Evolutionary conservation across 2,888 invertebrate genomes (phyloP), one percentile per base, ranked within the genome.

Genomic region (Caenorhabditis sp.): DNA sequence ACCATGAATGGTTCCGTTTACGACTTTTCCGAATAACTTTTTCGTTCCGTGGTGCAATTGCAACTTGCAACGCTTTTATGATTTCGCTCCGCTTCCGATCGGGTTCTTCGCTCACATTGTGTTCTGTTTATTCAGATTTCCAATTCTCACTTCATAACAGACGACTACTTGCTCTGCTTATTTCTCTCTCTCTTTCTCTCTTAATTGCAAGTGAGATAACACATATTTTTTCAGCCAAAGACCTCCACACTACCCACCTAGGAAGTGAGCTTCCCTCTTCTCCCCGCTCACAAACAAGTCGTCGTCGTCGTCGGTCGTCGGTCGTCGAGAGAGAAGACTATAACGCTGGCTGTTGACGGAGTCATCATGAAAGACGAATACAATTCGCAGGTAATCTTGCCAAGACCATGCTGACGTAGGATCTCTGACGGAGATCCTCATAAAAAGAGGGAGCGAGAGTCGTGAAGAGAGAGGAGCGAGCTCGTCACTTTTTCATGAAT

Each of bases 311-410:
- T 50, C 39, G 13, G 35, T 27, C 50, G 9, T 24, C 11, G 39
- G 39, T 13, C 17, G 37, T 59, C 20, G 26, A 20, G 58, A 43
- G 11, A 20, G 41, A 46, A 15, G 13, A 45, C 30, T 20, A 41
- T 20, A 41, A 39, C 41, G n/a, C 22, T 32, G 13, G 13, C 32
- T 11, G 32, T 20, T n/a, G 8, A 4, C 35, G 15, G 17, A 11
- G 20, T 26, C 22, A 53, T 58, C 22, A 78, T 78, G 78, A 78
- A 73, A 68, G 78, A 78, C 20, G 78, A 78, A 11, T 68, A 78
- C 32, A 52, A 52, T 24, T 62, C 72, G 20, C 78, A 78, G 78
- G 78, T 72, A 30, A 22, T n/a, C n/a, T n/a, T n/a, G n/a, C n/a
- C n/a, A n/a, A n/a, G n/a, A n/a, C n/a, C n/a, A n/a, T n/a, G n/a